phyloP scores from a whole-genome alignment of 2,888 invertebrate species.

The Epinotia nisella region DNA sequence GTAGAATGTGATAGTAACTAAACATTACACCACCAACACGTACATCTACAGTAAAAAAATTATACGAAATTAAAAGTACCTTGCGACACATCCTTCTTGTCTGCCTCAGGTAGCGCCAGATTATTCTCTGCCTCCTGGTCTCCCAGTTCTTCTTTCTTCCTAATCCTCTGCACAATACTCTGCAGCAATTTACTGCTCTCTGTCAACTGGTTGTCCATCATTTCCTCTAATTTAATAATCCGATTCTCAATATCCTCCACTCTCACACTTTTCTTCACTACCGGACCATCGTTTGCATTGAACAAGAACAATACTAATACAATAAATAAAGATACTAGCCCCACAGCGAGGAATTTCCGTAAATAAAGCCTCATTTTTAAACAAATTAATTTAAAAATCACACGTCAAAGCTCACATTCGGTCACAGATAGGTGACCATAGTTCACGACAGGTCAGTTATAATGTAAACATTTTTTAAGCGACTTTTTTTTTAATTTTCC shows the following conservation, averaged over 20 bases:
- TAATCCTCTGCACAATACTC: slow-evolving; percentile 61
- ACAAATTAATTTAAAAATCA: neutral
- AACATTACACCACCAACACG: too few species aligned
- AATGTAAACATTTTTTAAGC: slow-evolving; percentile 7
- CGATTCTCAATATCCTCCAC: slow-evolving; percentile 60
- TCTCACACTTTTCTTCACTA: slow-evolving; percentile 43
- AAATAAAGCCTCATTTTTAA: slow-evolving; percentile 75
- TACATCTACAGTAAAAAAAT: too few species aligned
- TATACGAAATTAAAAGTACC: neutral
- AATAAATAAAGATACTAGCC: slow-evolving; percentile 57
- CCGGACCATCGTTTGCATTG: slow-evolving; percentile 57
- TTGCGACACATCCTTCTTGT: neutral
- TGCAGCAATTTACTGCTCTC: slow-evolving; percentile 66
- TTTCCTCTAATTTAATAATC: slow-evolving; percentile 60
- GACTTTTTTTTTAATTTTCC: slow-evolving; percentile 6
- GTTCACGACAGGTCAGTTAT: slow-evolving; percentile 9
- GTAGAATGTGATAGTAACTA: too few species aligned
- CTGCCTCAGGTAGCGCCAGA: neutral
- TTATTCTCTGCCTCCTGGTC: slow-evolving; percentile 40
- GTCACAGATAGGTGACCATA: neutral
- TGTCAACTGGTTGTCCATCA: slow-evolving; percentile 60
- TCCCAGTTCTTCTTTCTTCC: slow-evolving; percentile 48
- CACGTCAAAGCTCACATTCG: neutral
- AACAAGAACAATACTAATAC: slow-evolving; percentile 67
- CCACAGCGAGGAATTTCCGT: slow-evolving; percentile 61